Base-by-base conservation (phyloP, 2,797 vertebrate genomes). In the Chelon labrosus region DNA sequence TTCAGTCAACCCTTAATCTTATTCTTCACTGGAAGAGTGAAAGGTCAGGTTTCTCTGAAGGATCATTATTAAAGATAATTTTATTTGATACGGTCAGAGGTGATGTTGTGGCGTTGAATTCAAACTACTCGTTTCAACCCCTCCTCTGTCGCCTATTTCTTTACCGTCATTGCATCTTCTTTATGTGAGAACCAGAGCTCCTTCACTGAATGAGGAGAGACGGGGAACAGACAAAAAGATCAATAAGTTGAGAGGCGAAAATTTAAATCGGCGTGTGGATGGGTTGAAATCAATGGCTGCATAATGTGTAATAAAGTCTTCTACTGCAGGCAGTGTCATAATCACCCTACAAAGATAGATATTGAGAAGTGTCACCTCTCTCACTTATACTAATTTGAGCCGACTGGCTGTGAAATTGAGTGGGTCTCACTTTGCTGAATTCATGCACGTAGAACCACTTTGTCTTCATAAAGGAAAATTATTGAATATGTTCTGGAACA, bases 241-340 rank as follows among this genome's bases (percentile, higher is more conserved):
- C 88, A 84, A 90, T 92, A 80, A 53, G 57, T 63, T 50, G 64
- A 79, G 80, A 77, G 75, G 58, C 14, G 0, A 73, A 67, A 83
- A 82, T 85, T 84, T 79, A 81, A 83, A 87, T 87, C 68, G 52
- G 51, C 41, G 5, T 51, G 63, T 57, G 63, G 41, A 65, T 42
- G 8, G 42, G 39, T 53, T 72, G 50, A 86, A 80, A 91, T 92
- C 81, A 55, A 87, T 91, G 78, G 66, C 78, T 78, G 70, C 80
- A 84, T 92, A 91, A 90, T 80, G 80, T 64, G 82, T 85, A 80
- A 90, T 89, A 76, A 90, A 87, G 86, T 80, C 75, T 77, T 82
- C 61, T 22, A 50, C 57, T 22, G 22, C 22, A 22, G 52, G 79
- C 65, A 57, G 84, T 73, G 72, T 88, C 85, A 80, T 90, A 83